phyloP scores from a whole-genome alignment of 2,888 invertebrate genomes.

The Hydroisotoma schaefferi region DNA sequence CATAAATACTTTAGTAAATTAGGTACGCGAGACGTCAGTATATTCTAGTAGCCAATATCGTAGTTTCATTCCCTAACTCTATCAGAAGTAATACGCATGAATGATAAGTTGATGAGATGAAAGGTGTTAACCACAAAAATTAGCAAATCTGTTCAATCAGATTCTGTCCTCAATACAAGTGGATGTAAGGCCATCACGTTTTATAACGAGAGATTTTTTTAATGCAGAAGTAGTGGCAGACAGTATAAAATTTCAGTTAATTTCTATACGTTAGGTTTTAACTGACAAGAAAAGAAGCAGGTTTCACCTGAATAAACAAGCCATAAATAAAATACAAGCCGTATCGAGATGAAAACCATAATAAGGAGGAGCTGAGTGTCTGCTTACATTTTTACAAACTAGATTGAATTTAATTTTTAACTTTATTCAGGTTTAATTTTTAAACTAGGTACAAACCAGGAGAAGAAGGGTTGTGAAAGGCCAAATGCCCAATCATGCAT shows the following conservation, averaged over 20 bases:
- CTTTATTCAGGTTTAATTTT: not conserved
- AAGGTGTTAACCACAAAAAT: conserved; percentile 8
- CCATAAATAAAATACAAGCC: not conserved
- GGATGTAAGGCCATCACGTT: not conserved
- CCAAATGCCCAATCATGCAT: not conserved
- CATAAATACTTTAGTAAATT: no score
- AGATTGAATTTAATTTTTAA: not conserved
- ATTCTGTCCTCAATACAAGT: conserved; percentile 8
- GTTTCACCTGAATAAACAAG: conserved; percentile 2
- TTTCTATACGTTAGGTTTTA: no score
- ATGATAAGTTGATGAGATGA: not conserved
- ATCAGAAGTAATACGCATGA: no score
- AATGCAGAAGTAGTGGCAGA: no score
- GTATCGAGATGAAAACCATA: no score
- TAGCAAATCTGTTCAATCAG: conserved; percentile 10
- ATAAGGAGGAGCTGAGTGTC: not conserved
- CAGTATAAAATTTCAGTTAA: not conserved
- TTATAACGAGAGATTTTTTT: no score
- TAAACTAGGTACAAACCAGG: not conserved
- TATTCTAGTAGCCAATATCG: no score
- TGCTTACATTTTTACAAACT: not conserved
- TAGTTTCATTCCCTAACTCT: no score
- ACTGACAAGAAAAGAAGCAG: no score
- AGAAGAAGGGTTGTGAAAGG: not conserved
- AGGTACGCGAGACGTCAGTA: no score